These are phyloP conservation scores for Frankliniella intonsa DNA, from an alignment of 2,888 invertebrate species.

Conservation along the genomic window DNA sequence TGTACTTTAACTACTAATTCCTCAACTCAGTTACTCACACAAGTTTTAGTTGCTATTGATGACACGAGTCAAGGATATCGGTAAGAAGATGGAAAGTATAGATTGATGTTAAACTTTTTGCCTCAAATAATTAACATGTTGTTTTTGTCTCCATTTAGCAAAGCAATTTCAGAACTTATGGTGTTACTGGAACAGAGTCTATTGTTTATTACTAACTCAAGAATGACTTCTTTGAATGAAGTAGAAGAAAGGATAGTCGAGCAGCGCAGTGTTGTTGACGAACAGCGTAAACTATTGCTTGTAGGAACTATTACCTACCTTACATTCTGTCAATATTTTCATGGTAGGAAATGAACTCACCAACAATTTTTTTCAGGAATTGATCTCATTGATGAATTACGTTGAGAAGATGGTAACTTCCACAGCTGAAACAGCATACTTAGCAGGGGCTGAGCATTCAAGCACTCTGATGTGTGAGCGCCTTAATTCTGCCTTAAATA, in stretches of 20 bases:
- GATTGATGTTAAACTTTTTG: neutral
- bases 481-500: slow-evolving; percentile 43
- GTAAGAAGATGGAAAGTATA: slow-evolving; percentile 29
- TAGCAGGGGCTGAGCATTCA: slow-evolving; percentile 52
- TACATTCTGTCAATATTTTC: slow-evolving; percentile 33
- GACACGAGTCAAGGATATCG: slow-evolving; percentile 52
- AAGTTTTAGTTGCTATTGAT: slow-evolving; percentile 53
- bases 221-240: slow-evolving; percentile 32
- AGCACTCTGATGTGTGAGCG: slow-evolving; percentile 55
- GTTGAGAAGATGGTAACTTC: slow-evolving; percentile 54
- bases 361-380: slow-evolving; percentile 37
- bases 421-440: slow-evolving; percentile 53
- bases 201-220: slow-evolving; percentile 27
- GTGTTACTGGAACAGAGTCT: slow-evolving; percentile 42
- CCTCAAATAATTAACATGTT: neutral
- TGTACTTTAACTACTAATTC: slow-evolving; percentile 53
- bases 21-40: slow-evolving; percentile 53
- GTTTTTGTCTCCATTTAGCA: slow-evolving; percentile 27
- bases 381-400: slow-evolving; percentile 51
- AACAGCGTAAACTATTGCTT: slow-evolving; percentile 32
- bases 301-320: slow-evolving; percentile 31
- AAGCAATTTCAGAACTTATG: slow-evolving; percentile 33
- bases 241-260: slow-evolving; percentile 33
- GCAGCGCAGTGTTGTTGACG: slow-evolving; percentile 21
- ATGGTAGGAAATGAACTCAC: slow-evolving; percentile 22